These are phyloP conservation scores for Acropternis orthonyx DNA, from an alignment of 2,797 vertebrate species.

Conservation along the genomic window DNA sequence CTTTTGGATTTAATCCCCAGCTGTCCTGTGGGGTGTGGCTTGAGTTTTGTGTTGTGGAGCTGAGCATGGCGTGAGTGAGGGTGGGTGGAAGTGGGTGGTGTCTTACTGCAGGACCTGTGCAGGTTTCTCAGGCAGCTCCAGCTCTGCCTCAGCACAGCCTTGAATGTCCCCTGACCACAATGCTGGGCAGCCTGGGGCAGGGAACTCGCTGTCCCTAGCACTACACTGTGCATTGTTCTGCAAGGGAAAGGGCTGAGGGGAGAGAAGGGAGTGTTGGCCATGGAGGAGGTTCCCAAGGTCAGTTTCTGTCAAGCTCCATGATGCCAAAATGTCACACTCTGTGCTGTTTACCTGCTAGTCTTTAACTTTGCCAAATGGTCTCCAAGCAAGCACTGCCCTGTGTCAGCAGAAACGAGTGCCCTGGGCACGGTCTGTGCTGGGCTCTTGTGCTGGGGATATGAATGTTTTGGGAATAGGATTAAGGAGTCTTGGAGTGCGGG, in stretches of 20 bases:
- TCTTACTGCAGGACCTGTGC: not conserved
- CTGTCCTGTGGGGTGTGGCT: not conserved
- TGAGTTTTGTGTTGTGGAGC: not conserved
- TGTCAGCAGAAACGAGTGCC: not conserved
- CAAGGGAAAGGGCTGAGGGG: not conserved
- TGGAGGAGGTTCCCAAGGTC: not conserved
- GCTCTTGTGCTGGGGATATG: not conserved
- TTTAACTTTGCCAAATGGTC: not conserved
- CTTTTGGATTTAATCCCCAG: not conserved
- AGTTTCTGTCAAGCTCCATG: not conserved
- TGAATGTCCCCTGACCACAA: not conserved
- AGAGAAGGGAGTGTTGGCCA: not conserved
- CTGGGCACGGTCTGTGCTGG: not conserved
- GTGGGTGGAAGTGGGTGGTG: rapidly evolving
- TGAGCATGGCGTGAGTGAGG: rapidly evolving
- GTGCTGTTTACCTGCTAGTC: not conserved
- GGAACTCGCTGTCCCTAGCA: not conserved
- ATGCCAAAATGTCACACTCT: slow-evolving; percentile 16
- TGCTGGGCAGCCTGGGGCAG: not conserved
- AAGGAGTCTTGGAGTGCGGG: not conserved
- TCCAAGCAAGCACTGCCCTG: not conserved
- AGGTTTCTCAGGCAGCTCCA: not conserved
- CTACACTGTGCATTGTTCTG: rapidly evolving
- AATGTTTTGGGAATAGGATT: not conserved
- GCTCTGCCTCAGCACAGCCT: not conserved